Evolutionary conservation across 2,113 vertebrate genomes (phyloP).

Genomic region (Electrona antarctica): DNA sequence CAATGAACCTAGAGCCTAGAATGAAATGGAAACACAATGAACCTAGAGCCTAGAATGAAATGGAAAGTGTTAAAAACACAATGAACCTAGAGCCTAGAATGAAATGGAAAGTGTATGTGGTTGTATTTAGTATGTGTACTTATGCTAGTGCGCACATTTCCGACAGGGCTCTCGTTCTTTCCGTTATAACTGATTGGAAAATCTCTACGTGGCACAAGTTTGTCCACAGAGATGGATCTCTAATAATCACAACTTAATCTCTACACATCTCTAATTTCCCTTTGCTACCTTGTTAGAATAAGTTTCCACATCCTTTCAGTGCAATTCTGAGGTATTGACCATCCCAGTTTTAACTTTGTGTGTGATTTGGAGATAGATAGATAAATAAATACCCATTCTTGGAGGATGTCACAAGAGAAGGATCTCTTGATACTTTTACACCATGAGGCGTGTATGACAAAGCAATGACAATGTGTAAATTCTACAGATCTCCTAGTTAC

Average conservation of each 20-base stretch:
- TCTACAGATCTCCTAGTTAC: too few species aligned
- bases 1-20: conserved; percentile 31
- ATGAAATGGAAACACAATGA: conserved; percentile 29
- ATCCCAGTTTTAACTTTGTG: too few species aligned
- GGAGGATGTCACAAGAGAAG: too few species aligned
- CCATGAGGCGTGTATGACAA: too few species aligned
- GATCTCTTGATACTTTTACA: too few species aligned
- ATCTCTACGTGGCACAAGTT: conserved; percentile 23
- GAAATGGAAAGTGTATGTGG: conserved; percentile 14
- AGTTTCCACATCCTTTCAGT: too few species aligned
- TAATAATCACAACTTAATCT: conserved; percentile 15
- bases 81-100: conserved; percentile 37
- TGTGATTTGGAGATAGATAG: too few species aligned
- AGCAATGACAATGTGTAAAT: too few species aligned
- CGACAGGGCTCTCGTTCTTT: background rate
- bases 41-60: conserved; percentile 37
- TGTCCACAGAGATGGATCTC: conserved; percentile 12
- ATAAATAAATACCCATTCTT: too few species aligned
- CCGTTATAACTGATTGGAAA: conserved; percentile 5
- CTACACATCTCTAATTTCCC: background rate
- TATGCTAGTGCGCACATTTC: conserved; percentile 25
- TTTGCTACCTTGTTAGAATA: background rate
- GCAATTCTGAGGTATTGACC: too few species aligned
- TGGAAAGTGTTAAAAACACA: conserved; percentile 38
- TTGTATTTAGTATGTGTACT: conserved; percentile 11